These are phyloP conservation scores for Augochlorella aurata DNA, from an alignment of 2,888 invertebrate species.

Conservation along the genomic window DNA sequence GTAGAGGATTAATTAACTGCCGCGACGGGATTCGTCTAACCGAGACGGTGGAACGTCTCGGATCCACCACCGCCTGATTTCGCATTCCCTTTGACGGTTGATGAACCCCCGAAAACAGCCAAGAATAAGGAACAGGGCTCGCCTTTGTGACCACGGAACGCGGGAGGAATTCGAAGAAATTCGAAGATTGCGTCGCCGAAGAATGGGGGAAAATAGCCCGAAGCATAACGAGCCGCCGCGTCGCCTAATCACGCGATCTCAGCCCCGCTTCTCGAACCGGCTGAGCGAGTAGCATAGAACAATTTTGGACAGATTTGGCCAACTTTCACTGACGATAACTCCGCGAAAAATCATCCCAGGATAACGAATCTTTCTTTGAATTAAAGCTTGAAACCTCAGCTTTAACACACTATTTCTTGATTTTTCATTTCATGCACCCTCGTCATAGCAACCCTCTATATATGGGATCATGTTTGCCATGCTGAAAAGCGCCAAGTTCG, in stretches of 20 bases:
- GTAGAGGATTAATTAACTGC: not conserved
- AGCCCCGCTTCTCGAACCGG: not conserved
- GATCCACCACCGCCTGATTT: constrained; percentile 6
- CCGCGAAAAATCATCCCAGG: too few relatives aligned
- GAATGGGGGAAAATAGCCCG: constrained; percentile 3
- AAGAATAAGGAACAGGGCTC: not conserved
- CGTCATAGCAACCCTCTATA: too few relatives aligned
- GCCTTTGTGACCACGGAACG: constrained; percentile 26
- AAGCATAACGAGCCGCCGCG: constrained; percentile 24
- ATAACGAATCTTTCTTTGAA: too few relatives aligned
- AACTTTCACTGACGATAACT: too few relatives aligned
- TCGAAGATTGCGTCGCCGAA: constrained; percentile 12
- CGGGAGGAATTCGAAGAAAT: not conserved
- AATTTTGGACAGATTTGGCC: too few relatives aligned
- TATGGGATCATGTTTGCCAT: too few relatives aligned
- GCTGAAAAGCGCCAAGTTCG: too few relatives aligned
- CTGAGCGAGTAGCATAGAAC: not conserved
- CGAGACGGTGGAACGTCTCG: not conserved
- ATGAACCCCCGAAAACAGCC: not conserved
- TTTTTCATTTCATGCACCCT: too few relatives aligned
- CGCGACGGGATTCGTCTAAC: not conserved
- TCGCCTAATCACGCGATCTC: not conserved
- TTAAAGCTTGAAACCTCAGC: too few relatives aligned
- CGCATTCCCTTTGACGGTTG: constrained; percentile 14
- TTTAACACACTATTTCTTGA: too few relatives aligned